These are phyloP conservation scores for Rhaphigaster nebulosa DNA, from an alignment of 2,888 invertebrate species.

Conservation along the genomic window DNA sequence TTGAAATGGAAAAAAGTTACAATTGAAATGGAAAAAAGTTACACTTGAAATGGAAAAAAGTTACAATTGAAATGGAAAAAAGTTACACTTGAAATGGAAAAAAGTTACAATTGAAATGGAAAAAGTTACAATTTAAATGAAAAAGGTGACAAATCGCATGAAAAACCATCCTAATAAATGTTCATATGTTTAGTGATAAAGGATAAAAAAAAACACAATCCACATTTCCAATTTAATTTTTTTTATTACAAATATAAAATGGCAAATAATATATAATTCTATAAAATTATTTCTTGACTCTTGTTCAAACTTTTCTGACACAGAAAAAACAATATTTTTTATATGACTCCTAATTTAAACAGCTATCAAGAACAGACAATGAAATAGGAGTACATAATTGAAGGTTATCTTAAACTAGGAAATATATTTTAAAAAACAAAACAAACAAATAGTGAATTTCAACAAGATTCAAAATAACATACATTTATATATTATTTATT, in stretches of 20 bases:
- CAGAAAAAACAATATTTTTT: not conserved
- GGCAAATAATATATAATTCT: slow-evolving; percentile 16
- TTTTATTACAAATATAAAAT: slow-evolving; percentile 48
- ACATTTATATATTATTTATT: not conserved
- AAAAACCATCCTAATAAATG: no score
- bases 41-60: no score
- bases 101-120: no score
- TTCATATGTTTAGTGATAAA: no score
- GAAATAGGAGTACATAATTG: not conserved
- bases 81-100: no score
- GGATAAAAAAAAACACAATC: not conserved
- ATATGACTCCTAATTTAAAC: not conserved
- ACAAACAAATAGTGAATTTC: not conserved
- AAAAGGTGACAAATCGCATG: no score
- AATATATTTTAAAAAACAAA: not conserved
- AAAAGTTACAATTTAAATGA: no score
- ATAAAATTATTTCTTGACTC: not conserved
- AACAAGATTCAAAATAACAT: not conserved
- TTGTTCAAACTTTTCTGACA: not conserved
- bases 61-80: no score
- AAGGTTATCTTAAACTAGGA: not conserved
- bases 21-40: no score
- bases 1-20: no score
- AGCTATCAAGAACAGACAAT: not conserved
- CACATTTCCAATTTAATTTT: not conserved